These are phyloP conservation scores for Myrmophylax atrothorax DNA, from an alignment of 2,113 vertebrate species.

Conservation along the genomic window DNA sequence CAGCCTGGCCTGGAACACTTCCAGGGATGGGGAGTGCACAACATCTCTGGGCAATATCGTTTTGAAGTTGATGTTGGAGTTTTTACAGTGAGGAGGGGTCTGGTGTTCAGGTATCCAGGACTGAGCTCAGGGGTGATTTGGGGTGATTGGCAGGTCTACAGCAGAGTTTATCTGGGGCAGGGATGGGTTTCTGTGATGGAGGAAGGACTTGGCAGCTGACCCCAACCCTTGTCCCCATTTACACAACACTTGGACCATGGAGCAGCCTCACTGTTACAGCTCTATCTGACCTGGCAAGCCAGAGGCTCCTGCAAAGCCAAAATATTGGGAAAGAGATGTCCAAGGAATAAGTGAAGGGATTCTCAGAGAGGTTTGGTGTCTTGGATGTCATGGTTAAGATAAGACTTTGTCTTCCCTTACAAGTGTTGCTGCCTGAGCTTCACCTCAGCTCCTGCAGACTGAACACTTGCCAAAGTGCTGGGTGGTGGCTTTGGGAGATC, in stretches of 20 bases:
- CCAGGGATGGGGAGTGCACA: background rate
- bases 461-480: background rate
- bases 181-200: fast-evolving
- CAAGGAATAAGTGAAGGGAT: background rate
- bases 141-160: background rate
- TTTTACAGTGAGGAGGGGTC: background rate
- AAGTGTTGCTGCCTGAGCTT: background rate
- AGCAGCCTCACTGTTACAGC: fast-evolving
- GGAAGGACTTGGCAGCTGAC: background rate
- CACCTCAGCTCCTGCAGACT: background rate
- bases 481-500: background rate
- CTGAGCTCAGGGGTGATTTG: background rate
- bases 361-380: background rate
- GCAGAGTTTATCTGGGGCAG: background rate
- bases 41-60: background rate
- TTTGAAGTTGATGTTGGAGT: background rate
- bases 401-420: background rate
- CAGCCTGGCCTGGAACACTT: background rate
- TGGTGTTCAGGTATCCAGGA: background rate
- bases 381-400: background rate
- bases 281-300: background rate
- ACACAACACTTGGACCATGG: background rate
- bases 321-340: background rate
- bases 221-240: background rate
- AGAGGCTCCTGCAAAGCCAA: background rate